Percentiles rank a stretch among this genome's conserved stretches.
These are phyloP conservation scores for Nyctibius grandis DNA, from an alignment of 2,797 vertebrate species.

Conservation along the genomic window DNA sequence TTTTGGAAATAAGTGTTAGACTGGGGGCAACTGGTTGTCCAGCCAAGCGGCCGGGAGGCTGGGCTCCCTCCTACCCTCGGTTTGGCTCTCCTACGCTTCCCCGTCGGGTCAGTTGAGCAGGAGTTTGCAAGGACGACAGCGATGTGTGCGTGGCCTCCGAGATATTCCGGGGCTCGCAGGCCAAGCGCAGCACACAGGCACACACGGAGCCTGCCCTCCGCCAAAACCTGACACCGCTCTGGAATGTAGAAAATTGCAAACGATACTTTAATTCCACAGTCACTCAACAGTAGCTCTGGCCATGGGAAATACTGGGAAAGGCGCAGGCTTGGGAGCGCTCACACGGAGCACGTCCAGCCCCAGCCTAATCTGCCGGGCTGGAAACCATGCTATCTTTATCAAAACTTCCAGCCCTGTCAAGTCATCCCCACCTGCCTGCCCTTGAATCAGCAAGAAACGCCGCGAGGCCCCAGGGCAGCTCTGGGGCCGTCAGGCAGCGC, in stretches of 20 bases:
- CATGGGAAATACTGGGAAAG: conserved; percentile 38
- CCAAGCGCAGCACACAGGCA: neutral
- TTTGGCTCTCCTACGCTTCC: neutral
- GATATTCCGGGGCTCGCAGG: neutral
- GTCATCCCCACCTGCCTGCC: neutral
- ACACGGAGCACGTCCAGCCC: neutral
- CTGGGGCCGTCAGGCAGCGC: rapidly evolving
- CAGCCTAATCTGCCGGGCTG: neutral
- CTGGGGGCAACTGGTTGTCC: neutral
- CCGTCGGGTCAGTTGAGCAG: neutral
- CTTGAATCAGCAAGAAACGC: neutral
- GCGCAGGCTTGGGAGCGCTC: neutral
- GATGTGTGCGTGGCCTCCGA: rapidly evolving
- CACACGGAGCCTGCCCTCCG: neutral
- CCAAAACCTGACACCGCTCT: neutral
- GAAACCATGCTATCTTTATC: neutral
- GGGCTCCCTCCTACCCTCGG: neutral
- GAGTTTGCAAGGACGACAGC: neutral
- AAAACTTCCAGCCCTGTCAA: neutral
- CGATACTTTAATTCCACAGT: conserved; percentile 45
- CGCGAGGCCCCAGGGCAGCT: neutral
- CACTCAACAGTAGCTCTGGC: conserved; percentile 20
- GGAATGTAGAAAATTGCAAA: conserved; percentile 52
- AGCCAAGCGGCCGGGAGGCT: neutral
- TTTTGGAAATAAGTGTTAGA: neutral